Conservation (phyloP, 2,113 vertebrate species). For the Coregonus clupeaformis region DNA sequence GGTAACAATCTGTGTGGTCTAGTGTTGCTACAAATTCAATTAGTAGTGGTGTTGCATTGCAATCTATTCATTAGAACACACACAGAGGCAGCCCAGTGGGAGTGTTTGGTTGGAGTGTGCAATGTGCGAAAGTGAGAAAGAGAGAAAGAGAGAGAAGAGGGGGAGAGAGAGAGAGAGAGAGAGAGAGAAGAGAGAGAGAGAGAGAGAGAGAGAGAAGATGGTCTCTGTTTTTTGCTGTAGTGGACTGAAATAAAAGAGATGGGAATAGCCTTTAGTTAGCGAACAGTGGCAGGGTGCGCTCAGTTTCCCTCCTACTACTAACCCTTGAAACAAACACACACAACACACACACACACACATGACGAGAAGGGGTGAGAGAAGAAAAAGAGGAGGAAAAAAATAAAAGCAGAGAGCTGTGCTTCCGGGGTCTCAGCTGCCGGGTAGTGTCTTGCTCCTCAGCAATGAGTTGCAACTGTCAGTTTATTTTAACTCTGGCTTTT, state of each 20-base stretch:
- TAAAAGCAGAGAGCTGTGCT: slow-evolving; percentile 49
- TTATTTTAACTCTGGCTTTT: slow-evolving; percentile 99
- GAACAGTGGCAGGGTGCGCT: slow-evolving; percentile 80
- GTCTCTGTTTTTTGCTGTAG: slow-evolving; percentile 89
- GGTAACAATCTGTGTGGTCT: too few species aligned
- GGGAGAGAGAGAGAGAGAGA: too few species aligned
- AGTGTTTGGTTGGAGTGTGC: slow-evolving; percentile 87
- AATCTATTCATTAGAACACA: slow-evolving; percentile 81
- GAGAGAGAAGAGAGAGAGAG: too few species aligned
- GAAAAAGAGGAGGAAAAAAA: slow-evolving; percentile 6
- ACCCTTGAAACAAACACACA: slow-evolving; percentile 33
- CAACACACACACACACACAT: too few species aligned
- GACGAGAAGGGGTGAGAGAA: too few species aligned
- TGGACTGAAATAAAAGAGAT: slow-evolving; percentile 93
- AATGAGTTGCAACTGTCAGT: slow-evolving; percentile 99
- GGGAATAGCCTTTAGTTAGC: slow-evolving; percentile 92
- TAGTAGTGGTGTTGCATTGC: slow-evolving; percentile 61
- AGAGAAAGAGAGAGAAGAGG: too few species aligned
- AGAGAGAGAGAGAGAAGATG: too few species aligned
- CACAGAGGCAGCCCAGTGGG: slow-evolving; percentile 81
- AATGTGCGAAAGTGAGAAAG: slow-evolving; percentile 73
- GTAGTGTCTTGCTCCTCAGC: slow-evolving; percentile 87
- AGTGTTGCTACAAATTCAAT: slow-evolving; percentile 8
- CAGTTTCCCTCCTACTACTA: slow-evolving; percentile 72
- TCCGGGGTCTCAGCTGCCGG: slow-evolving; percentile 92